Base-by-base conservation (phyloP, 2,797 vertebrate species). In the Meriones psammophilus region DNA sequence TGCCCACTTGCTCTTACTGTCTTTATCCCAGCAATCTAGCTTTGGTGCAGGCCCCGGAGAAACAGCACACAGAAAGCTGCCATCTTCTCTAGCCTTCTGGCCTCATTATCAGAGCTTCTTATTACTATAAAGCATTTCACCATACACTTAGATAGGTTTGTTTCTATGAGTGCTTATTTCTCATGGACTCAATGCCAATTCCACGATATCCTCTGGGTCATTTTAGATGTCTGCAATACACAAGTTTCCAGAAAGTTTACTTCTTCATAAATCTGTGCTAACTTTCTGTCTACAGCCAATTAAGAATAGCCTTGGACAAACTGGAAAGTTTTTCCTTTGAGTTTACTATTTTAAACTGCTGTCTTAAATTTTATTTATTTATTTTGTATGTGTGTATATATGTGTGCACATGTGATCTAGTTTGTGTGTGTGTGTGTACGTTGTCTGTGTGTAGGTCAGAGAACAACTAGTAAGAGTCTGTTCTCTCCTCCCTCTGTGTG, bases 271-370 rank as follows among this genome's bases (percentile, higher is more conserved):
- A 95, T 77, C 30, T 81, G 0, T 78, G 2, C 88, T 78, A 77
- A 58, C 6, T 91, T 95, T 76, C 60, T 15, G 50, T 24, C n/a
- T 73, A 74, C 5, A 91, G 9, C 46, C 14, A 91, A 73, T 84
- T 93, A 94, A 94, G 14, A 94, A 50, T 92, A 74, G 42, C 14
- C 46, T 87, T 88, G 91, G 30, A 89, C 22, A 89, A 26, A 54
- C 17, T 77, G 12, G 33, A 20, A 15, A 2, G 5, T 80, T 89
- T 96, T 95, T 91, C 36, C n/a, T 95, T 89, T 87, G 54, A 86
- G 8, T 78, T 94, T 60, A 92, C 18, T 28, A 33, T 26, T 88
- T 71, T 71, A 39, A 81, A 15, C 39, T 60, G 14, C 50, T 81
- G 54, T 60, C 24, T 89, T 42, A 26, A 60, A 60, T 26, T 81